Percentiles rank a stretch among this genome's conserved stretches.
phyloP scores from a whole-genome alignment of 2,113 vertebrate genomes.

The Calyptomena viridis region DNA sequence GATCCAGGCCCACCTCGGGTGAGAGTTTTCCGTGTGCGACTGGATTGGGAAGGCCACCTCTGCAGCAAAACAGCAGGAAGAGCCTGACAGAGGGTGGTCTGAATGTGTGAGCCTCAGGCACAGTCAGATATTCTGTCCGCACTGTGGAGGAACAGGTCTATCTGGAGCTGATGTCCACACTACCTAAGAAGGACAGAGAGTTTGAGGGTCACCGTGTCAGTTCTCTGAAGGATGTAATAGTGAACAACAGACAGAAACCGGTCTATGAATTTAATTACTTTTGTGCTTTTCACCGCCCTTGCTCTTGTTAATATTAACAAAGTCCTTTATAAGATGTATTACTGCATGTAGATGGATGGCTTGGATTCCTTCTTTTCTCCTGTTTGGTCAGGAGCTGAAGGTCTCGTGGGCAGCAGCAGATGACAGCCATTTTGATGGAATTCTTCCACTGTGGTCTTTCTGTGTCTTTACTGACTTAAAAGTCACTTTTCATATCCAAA shows the following conservation, averaged over 20 bases:
- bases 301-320: background rate
- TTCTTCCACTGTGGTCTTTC: background rate
- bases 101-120: background rate
- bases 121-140: rapidly evolving
- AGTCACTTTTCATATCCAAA: slow-evolving; percentile 13
- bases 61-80: background rate
- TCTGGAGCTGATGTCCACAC: background rate
- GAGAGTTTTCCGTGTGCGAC: background rate
- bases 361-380: background rate
- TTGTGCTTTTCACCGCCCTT: background rate
- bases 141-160: background rate
- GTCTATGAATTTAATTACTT: background rate
- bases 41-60: background rate
- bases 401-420: background rate
- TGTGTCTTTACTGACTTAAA: background rate
- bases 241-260: background rate
- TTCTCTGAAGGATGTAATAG: background rate
- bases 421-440: background rate
- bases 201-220: background rate
- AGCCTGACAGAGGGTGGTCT: background rate
- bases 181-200: background rate
- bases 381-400: background rate
- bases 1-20: background rate
- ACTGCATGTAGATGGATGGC: rapidly evolving
- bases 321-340: background rate